Evolutionary conservation across 2,888 invertebrate species (phyloP), one percentile per base, ranked within the genome.

Genomic region (Apamea monoglypha): DNA sequence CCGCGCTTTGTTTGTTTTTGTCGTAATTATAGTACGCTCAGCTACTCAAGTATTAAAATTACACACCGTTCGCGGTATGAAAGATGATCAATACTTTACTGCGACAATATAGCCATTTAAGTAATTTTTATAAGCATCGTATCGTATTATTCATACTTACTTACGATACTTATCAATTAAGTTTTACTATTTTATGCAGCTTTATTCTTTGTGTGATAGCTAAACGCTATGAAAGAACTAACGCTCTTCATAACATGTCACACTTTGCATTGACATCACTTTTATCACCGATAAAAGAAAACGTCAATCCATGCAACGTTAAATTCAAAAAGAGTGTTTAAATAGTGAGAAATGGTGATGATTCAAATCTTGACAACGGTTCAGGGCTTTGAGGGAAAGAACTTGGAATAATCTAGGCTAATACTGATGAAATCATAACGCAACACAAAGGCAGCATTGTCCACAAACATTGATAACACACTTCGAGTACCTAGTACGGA

Each of bases 1-100:
- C 64, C 66, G 69, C 59, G 71, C 70, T 88, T 91, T 86, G 81
- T 87, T 87, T 89, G 84, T 88, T 90, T 89, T 88, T 85, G 59
- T 80, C 74, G 80, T 88, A 84, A 90, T 89, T 88, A 89, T 81
- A 73, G 86, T 83, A 78, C 72, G 74, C 67, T 77, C 67, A 63
- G 78, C 75, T 81, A 81, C 82, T 84, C 82, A 84, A 77, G 78
- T 80, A 78, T 67, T 79, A 73, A 89, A 86, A 86, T 88, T 87
- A 87, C 81, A 80, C 77, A 78, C 67, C 36, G 67, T 78, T 88
- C 75, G 67, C 72, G 29, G 74, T 77, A 87, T 73, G 82, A 83
- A 87, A 82, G 66, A 76, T 80, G 75, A 87, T 76, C 79, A 63
- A 63, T 75, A 59, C 71, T 72, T 77, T 72, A 73, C 73, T 63